Base-by-base conservation (phyloP, 2,888 invertebrate genomes). In the Conops quadrifasciatus region DNA sequence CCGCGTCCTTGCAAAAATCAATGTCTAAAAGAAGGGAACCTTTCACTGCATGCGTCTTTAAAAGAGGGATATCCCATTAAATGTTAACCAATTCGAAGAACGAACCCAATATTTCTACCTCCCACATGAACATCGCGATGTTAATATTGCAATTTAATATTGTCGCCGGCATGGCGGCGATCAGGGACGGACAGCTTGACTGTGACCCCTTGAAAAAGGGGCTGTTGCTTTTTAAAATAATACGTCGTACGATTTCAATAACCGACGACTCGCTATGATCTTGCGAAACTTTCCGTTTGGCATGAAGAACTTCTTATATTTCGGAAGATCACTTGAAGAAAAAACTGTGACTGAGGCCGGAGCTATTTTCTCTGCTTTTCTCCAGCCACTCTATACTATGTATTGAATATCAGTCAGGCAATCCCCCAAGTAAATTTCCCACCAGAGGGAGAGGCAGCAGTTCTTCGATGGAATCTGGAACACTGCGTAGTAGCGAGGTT, bases 91-190 rank as follows among this genome's bases (percentile, higher is more conserved):
- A 7, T 30, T 13, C 58, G 16, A 16, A 1, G 28, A 28, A 21
- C 28, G 58, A 58, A 58, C 21, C 21, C 53, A 53, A 53, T 21
- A 24, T 30, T 30, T 69, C 36, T 24, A 47, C 58, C 65, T 64
- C 65, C 64, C 64, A 65, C 59, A 47, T 59, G 56, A 28, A 47
- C 28, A 56, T 13, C n/a, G 47, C 58, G n/a, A n/a, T n/a, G n/a
- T n/a, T n/a, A n/a, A n/a, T n/a, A n/a, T n/a, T n/a, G 64, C 45
- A 70, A 70, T 47, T 70, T 65, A 64, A 70, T 70, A 63, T 63
- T 43, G 11, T 11, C 36, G n/a, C n/a, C 13, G 30, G 2, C 30
- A 24, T 4, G 28, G 45, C 45, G 24, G 30, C 30, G 30, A 16
- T 36, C 21, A 24, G 47, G 19, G 24, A 19, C 19, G n/a, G 45